Evolutionary conservation across 2,888 invertebrate species (phyloP).

Genomic region (Drosophila mulleri): DNA sequence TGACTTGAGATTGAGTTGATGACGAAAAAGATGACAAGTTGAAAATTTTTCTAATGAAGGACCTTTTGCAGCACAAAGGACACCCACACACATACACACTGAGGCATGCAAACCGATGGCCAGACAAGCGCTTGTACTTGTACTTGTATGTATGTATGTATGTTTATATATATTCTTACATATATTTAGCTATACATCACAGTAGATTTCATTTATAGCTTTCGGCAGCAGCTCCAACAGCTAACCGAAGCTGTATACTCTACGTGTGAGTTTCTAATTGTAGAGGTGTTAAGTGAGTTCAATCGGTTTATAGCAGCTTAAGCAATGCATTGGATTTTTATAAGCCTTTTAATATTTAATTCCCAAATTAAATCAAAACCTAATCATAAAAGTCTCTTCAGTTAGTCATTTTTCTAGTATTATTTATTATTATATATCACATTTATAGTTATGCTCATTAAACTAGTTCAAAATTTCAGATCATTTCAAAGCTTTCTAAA

Average conservation of each 20-base stretch:
- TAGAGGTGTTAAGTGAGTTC: neutral
- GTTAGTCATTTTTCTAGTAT: no score
- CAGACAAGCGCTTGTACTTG: slow-evolving; percentile 32
- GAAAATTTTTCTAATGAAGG: slow-evolving; percentile 82
- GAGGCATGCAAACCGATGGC: slow-evolving; percentile 40
- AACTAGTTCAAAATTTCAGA: no score
- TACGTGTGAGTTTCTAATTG: neutral
- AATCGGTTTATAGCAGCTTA: no score
- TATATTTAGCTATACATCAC: slow-evolving; percentile 11
- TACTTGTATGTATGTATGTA: slow-evolving; percentile 13
- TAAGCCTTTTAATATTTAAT: no score
- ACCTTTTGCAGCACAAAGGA: slow-evolving; percentile 75
- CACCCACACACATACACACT: slow-evolving; percentile 27
- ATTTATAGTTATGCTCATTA: no score
- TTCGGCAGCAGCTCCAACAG: slow-evolving; percentile 3
- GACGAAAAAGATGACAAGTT: slow-evolving; percentile 82
- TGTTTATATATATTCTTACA: slow-evolving; percentile 6
- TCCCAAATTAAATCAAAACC: no score
- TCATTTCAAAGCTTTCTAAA: no score
- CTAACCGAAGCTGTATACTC: slow-evolving; percentile 31
- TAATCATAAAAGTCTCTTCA: no score
- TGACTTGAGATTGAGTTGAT: slow-evolving; percentile 80
- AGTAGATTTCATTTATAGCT: slow-evolving; percentile 11
- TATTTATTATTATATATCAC: no score
- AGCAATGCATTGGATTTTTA: no score